Evolutionary conservation across 2,888 invertebrate species (phyloP).

Genomic region (Lasioglossum figueresi): DNA sequence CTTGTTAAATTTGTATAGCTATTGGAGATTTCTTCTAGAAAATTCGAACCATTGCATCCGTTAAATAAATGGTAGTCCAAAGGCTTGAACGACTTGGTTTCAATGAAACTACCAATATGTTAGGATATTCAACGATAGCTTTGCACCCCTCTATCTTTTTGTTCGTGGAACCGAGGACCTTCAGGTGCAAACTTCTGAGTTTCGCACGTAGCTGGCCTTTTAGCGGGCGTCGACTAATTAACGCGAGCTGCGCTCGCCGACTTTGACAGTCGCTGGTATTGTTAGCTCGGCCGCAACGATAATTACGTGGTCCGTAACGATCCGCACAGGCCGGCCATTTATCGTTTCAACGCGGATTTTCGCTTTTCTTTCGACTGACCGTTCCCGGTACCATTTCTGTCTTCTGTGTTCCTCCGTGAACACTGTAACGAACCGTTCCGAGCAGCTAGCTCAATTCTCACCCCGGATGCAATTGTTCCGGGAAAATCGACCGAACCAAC

Average conservation of each 20-base stretch:
- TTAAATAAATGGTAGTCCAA: neutral
- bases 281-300: constrained; percentile 69
- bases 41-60: no score
- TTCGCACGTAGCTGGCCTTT: constrained; percentile 62
- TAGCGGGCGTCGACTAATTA: constrained; percentile 73
- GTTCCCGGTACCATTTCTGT: constrained; percentile 37
- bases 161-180: constrained; percentile 53
- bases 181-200: constrained; percentile 14
- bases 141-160: neutral
- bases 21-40: no score
- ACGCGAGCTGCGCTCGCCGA: constrained; percentile 46
- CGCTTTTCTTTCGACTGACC: constrained; percentile 37
- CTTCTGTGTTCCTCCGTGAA: constrained; percentile 31
- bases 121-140: neutral
- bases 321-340: constrained; percentile 39
- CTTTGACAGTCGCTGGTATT: constrained; percentile 75
- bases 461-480: constrained; percentile 34
- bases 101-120: neutral
- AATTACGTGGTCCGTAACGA: constrained; percentile 69
- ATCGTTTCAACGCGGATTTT: constrained; percentile 58
- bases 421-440: constrained; percentile 12
- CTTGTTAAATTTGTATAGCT: no score
- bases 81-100: neutral
- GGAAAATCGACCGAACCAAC: constrained; percentile 45
- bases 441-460: constrained; percentile 54